phyloP scores from a whole-genome alignment of 2,797 vertebrate genomes.

The Sylvilagus floridanus region DNA sequence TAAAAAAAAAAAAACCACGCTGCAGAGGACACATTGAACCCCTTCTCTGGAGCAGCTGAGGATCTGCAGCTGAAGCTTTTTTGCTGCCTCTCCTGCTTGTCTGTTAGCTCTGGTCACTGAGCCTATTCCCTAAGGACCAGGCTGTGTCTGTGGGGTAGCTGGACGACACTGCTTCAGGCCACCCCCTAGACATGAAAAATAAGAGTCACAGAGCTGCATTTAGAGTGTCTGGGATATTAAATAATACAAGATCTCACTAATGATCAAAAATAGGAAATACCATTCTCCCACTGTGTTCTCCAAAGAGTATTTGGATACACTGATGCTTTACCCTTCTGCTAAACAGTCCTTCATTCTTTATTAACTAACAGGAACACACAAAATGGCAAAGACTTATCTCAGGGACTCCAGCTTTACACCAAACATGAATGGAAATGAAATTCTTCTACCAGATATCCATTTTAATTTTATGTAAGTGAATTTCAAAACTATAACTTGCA shows the following conservation, averaged over 20 bases:
- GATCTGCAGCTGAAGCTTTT: constrained; percentile 68
- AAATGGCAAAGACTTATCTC: constrained; percentile 46
- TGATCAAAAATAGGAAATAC: background rate
- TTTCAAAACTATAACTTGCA: constrained; percentile 29
- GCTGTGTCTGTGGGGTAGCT: constrained; percentile 48
- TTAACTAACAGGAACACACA: constrained; percentile 27
- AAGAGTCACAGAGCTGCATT: background rate
- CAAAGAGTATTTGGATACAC: constrained; percentile 42
- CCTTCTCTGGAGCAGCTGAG: constrained; percentile 71
- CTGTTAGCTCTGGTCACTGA: constrained; percentile 59
- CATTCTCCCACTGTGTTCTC: background rate
- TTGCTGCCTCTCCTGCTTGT: constrained; percentile 76
- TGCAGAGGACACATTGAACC: constrained; percentile 74
- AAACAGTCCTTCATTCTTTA: background rate
- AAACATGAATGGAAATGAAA: background rate
- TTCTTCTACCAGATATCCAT: background rate
- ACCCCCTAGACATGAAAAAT: background rate
- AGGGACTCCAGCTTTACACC: background rate
- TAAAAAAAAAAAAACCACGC: background rate
- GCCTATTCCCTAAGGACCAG: constrained; percentile 60
- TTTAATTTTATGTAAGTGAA: background rate
- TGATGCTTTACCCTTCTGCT: background rate
- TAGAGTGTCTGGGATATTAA: background rate
- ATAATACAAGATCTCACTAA: background rate
- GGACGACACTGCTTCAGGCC: accelerated